phyloP scores from a whole-genome alignment of 1,140 invertebrate genomes.

The Adoxophyes honmai region DNA sequence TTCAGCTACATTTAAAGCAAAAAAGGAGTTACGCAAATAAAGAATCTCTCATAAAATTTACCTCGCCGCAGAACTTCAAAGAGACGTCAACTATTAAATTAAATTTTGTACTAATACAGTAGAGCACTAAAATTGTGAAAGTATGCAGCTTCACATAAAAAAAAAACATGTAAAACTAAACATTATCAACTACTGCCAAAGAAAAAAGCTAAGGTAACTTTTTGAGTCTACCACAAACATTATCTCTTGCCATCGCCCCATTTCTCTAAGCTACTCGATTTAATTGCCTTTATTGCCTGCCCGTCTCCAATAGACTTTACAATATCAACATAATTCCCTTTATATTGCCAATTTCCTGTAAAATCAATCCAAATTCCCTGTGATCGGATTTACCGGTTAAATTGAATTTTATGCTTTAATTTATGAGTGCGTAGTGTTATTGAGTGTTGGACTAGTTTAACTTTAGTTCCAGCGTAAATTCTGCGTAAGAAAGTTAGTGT shows the following conservation, averaged over 20 bases:
- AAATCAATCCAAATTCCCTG: constrained; percentile 17
- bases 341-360: constrained; percentile 28
- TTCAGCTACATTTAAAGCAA: too few species aligned
- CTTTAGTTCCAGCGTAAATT: not conserved
- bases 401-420: constrained; percentile 6
- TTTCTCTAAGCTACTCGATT: not conserved
- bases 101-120: too few species aligned
- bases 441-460: constrained; percentile 4
- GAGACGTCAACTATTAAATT: too few species aligned
- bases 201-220: too few species aligned
- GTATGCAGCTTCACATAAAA: too few species aligned
- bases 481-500: not conserved
- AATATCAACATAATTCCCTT: constrained; percentile 26
- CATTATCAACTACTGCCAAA: too few species aligned
- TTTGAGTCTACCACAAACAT: not conserved
- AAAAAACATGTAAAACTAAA: too few species aligned
- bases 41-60: too few species aligned
- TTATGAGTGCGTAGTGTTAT: constrained; percentile 5
- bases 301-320: constrained; percentile 17
- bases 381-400: not conserved
- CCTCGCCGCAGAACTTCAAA: too few species aligned
- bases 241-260: not conserved
- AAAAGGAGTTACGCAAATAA: too few species aligned
- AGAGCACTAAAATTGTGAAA: too few species aligned
- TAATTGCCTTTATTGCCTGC: not conserved